phyloP scores from a whole-genome alignment of 2,888 invertebrate genomes.

The Saturnia pavonia region DNA sequence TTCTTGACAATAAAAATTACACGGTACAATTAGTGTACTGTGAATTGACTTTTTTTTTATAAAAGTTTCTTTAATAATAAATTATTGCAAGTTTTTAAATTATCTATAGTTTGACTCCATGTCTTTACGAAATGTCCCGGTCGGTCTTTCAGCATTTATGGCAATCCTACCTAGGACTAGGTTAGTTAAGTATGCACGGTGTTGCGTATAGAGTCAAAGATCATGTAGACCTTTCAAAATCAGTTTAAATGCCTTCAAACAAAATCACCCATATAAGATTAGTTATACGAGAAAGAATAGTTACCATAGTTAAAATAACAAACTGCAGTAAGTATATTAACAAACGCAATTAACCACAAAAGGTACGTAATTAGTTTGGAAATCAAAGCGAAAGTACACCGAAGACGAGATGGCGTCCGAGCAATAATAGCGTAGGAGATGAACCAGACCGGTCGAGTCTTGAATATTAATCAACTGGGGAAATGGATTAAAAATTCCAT shows the following conservation, averaged over 20 bases:
- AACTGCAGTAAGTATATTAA: neutral
- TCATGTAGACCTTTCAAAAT: neutral
- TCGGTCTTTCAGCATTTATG: too few species aligned
- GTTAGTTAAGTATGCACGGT: too few species aligned
- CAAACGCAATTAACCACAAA: constrained; percentile 54
- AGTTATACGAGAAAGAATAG: neutral
- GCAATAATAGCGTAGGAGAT: constrained; percentile 79
- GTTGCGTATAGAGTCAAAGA: too few species aligned
- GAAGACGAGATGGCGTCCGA: constrained; percentile 65
- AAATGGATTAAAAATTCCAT: constrained; percentile 82
- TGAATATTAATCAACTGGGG: constrained; percentile 82
- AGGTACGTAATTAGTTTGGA: constrained; percentile 73
- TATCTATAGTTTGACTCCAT: too few species aligned
- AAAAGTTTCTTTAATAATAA: too few species aligned
- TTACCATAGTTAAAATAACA: neutral
- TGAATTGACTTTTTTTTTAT: too few species aligned
- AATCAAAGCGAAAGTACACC: constrained; percentile 69
- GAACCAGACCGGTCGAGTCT: constrained; percentile 79
- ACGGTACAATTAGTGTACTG: too few species aligned
- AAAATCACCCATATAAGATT: neutral
- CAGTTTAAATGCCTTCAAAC: neutral
- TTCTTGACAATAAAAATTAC: too few species aligned
- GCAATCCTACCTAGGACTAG: too few species aligned
- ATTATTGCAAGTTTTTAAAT: too few species aligned
- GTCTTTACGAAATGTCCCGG: too few species aligned